phyloP scores from a whole-genome alignment of 2,113 vertebrate genomes.

The Sterrhoptilus dennistouni region DNA sequence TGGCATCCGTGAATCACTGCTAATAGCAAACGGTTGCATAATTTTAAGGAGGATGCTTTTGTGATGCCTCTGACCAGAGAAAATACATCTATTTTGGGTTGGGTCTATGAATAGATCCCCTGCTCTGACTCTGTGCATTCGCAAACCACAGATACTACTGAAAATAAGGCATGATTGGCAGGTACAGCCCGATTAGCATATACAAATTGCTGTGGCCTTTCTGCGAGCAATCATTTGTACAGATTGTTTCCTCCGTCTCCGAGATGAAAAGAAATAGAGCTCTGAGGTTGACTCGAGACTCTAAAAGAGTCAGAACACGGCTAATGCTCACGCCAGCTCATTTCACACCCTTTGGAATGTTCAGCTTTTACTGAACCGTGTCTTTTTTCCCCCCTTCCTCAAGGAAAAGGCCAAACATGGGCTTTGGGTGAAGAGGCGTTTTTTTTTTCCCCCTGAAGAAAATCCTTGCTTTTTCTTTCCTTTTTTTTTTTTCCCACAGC shows the following conservation, averaged over 20 bases:
- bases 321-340: neutral
- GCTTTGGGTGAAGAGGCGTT: neutral
- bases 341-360: conserved; percentile 8
- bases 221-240: conserved; percentile 17
- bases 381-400: neutral
- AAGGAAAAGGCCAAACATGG: neutral
- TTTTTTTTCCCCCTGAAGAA: neutral
- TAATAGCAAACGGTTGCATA: conserved; percentile 31
- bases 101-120: conserved; percentile 2
- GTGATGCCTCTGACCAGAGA: conserved; percentile 27
- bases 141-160: conserved; percentile 18
- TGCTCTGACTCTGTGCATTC: neutral
- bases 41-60: conserved; percentile 30
- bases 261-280: neutral
- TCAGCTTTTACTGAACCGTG: neutral
- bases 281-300: neutral
- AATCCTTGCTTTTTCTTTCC: neutral
- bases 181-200: conserved; percentile 1
- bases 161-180: conserved; percentile 42
- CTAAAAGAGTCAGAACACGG: neutral
- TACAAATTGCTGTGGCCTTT: conserved; percentile 48
- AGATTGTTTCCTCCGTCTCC: conserved; percentile 23
- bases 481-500: neutral
- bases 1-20: neutral
- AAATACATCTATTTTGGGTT: conserved; percentile 27